Percentiles rank a stretch among this genome's conserved stretches.
Evolutionary conservation across 2,888 invertebrate genomes (phyloP).

Genomic region (Argyresthia albistria): DNA sequence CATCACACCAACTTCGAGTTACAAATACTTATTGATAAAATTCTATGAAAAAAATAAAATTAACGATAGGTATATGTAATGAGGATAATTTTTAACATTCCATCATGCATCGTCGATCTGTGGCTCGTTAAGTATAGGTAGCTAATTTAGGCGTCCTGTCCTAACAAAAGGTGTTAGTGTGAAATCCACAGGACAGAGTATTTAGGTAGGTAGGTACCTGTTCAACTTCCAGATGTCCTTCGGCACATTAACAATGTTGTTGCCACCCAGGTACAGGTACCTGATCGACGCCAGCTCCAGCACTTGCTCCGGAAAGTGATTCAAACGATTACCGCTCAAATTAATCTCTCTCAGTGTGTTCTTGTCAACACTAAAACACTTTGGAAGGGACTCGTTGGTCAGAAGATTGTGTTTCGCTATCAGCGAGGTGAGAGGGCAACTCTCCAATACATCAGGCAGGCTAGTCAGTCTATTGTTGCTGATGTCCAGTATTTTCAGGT

Average conservation of each 20-base stretch:
- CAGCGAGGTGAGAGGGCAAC: slow-evolving; percentile 82
- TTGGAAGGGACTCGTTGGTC: slow-evolving; percentile 88
- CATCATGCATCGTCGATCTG: no score
- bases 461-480: slow-evolving; percentile 87
- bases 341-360: slow-evolving; percentile 87
- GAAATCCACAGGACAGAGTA: neutral
- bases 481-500: slow-evolving; percentile 86
- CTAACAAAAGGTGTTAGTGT: no score
- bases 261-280: slow-evolving; percentile 93
- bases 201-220: slow-evolving; percentile 26
- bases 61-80: no score
- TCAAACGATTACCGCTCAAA: slow-evolving; percentile 91
- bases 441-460: slow-evolving; percentile 84
- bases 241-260: slow-evolving; percentile 84
- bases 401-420: slow-evolving; percentile 92
- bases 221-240: slow-evolving; percentile 78
- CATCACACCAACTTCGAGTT: no score
- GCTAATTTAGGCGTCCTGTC: no score
- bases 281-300: slow-evolving; percentile 82
- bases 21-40: no score
- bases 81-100: no score
- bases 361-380: slow-evolving; percentile 79
- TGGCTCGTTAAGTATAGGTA: no score
- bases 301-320: slow-evolving; percentile 88
- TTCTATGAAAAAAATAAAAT: no score